Conservation (phyloP, 2,888 invertebrate species). For the Machimus atricapillus region DNA sequence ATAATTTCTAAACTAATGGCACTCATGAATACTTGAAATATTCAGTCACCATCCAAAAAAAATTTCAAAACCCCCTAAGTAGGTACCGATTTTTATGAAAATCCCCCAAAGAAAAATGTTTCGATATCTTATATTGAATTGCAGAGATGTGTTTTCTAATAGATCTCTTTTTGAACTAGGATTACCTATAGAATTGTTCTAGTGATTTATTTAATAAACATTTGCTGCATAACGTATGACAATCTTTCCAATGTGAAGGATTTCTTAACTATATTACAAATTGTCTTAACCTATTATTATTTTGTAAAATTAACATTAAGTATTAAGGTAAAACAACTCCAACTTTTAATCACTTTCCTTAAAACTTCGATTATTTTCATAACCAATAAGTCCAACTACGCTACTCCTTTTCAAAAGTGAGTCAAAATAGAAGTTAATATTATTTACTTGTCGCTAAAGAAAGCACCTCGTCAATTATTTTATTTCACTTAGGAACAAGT, state of each 20-base stretch:
- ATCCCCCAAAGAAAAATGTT: too few species aligned
- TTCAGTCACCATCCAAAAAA: too few species aligned
- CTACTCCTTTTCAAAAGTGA: not conserved
- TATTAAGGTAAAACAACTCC: not conserved
- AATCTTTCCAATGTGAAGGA: not conserved
- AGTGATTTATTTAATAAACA: not conserved
- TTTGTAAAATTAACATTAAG: not conserved
- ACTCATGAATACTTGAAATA: too few species aligned
- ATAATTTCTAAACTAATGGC: too few species aligned
- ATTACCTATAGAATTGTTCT: not conserved
- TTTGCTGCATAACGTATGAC: not conserved
- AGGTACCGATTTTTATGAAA: too few species aligned
- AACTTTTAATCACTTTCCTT: not conserved
- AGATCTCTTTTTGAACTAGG: too few species aligned
- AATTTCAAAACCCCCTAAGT: too few species aligned
- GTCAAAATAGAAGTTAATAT: not conserved
- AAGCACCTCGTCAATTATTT: not conserved
- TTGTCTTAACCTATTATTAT: not conserved
- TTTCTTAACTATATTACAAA: not conserved
- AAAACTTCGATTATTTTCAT: not conserved
- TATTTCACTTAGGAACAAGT: not conserved
- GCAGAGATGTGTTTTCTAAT: too few species aligned
- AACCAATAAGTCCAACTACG: not conserved
- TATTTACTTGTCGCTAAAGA: not conserved
- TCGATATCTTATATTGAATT: too few species aligned